Conservation (phyloP, 2,113 vertebrate species). For the Recurvirostra avosetta region DNA sequence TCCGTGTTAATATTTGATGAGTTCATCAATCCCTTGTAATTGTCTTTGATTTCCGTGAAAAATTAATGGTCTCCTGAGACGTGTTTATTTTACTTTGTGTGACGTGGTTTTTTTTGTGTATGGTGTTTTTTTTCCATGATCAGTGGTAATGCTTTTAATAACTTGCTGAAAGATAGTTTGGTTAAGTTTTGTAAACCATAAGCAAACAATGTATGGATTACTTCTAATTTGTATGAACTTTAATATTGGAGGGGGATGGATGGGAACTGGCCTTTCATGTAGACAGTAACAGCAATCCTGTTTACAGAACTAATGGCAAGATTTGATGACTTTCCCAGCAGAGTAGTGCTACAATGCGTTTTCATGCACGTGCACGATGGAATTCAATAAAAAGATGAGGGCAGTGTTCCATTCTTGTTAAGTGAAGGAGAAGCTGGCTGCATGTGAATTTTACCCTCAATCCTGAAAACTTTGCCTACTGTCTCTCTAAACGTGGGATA, state of each 20-base stretch:
- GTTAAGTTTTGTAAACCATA: neutral
- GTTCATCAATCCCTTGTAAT: constrained; percentile 55
- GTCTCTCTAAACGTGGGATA: neutral
- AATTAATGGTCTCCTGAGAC: constrained; percentile 36
- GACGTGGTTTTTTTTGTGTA: neutral
- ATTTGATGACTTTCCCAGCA: neutral
- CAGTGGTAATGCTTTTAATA: neutral
- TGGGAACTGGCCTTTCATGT: neutral
- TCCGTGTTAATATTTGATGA: constrained; percentile 71
- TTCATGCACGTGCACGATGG: neutral
- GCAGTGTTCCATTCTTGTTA: neutral
- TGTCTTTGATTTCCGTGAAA: constrained; percentile 71
- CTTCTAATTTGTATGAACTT: neutral
- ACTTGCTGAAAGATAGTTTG: neutral
- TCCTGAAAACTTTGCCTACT: neutral
- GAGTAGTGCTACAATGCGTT: neutral
- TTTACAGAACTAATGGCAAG: neutral
- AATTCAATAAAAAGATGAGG: neutral
- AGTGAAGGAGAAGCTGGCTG: neutral
- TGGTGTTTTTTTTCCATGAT: neutral
- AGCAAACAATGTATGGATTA: neutral
- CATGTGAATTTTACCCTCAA: neutral
- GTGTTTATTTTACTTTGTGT: neutral
- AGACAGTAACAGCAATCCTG: neutral
- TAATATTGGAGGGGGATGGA: neutral